Conservation (phyloP, 2,113 vertebrate genomes). For the Chlorocebus sabaeus region DNA sequence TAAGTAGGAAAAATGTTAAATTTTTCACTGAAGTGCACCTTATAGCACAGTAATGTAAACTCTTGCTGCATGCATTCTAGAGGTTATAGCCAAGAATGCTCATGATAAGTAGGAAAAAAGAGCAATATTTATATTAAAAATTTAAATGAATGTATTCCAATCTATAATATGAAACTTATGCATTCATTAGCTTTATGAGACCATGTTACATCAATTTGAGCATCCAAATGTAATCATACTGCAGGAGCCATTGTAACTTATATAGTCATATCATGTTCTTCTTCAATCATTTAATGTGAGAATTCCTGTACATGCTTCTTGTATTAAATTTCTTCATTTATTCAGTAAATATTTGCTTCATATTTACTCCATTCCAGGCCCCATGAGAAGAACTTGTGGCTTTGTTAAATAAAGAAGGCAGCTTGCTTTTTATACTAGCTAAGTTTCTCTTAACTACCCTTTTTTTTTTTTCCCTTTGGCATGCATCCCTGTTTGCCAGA, state of each 20-base stretch:
- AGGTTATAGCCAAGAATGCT: background rate
- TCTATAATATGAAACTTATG: background rate
- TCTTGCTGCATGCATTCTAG: background rate
- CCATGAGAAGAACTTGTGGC: background rate
- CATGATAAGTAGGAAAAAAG: background rate
- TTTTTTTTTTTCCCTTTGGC: background rate
- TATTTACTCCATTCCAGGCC: background rate
- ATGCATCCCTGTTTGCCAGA: background rate
- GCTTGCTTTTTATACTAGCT: background rate
- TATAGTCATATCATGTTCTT: background rate
- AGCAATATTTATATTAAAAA: background rate
- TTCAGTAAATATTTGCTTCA: background rate
- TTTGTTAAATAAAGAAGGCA: background rate
- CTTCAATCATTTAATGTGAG: background rate
- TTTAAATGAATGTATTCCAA: background rate
- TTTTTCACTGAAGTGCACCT: background rate
- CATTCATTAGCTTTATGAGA: background rate
- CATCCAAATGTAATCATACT: background rate
- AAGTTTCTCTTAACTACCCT: background rate
- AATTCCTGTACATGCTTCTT: background rate
- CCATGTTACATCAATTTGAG: background rate
- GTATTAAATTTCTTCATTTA: background rate
- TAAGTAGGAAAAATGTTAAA: background rate
- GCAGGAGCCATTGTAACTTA: background rate
- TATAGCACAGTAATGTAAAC: background rate